Evolutionary conservation across 2,888 invertebrate genomes (phyloP), one percentile per base, ranked within the genome.

Genomic region (Agriopis marginaria): DNA sequence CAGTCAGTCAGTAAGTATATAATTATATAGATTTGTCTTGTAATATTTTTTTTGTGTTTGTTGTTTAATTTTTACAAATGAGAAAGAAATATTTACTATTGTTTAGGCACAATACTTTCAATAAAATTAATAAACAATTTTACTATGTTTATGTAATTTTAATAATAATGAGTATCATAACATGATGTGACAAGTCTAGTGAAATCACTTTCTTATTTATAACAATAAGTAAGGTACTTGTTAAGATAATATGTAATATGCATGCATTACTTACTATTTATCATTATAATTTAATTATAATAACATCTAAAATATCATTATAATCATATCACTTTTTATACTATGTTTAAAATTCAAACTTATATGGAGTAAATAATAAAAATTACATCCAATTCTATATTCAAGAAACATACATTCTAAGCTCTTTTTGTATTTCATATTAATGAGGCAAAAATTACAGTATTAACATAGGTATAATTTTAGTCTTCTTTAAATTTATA

Each of bases 241-340:
- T 1, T n/a, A n/a, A 39, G 4, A 3, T n/a, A 7, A 12, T n/a
- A 7, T n/a, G 39, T 54, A 53, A 12, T 89, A 10, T 45, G 9
- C 11, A 10, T 45, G 9, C 11, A 45, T 10, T 12, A 45, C 10
- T 47, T 9, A 42, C n/a, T 47, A n/a, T 12, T 0, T 47, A 7
- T 8, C 14, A 54, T 11, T 14, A 42, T 56, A 54, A 32, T 39
- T 68, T 73, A 62, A 63, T 62, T 53, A 69, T 73, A 62, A 63
- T 62, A 47, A 7, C 61, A 69, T 77, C 75, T 75, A 32, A 67
- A 79, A 89, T 90, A 90, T 90, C 89, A 89, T 79, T 81, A 78
- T 72, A 79, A 78, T 86, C 91, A 90, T 91, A 91, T 91, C 76
- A 75, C 39, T 66, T 12, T 66, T 45, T 9, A 55, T 56, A 56